Evolutionary conservation across 2,888 invertebrate genomes (phyloP), one percentile per base, ranked within the genome.

Genomic region (Saturnia japonica): DNA sequence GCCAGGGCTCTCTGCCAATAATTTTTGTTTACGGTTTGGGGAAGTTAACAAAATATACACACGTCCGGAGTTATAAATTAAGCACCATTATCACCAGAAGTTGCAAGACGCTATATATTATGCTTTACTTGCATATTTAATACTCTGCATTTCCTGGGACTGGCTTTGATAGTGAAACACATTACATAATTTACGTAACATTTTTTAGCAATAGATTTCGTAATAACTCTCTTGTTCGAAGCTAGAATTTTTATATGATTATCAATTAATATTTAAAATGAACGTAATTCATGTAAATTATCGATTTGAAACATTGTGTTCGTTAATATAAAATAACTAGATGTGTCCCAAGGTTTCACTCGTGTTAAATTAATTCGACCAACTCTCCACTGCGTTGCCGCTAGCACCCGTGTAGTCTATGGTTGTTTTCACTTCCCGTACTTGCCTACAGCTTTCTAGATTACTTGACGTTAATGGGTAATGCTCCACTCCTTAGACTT

Each of bases 21-120:
- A 69, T 69, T 62, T 69, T 62, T 69, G 69, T 69, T 47, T 69
- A 69, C 64, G 64, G 64, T 45, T 47, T 42, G 40, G 11, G 43
- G 42, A 69, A 66, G 68, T 57, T 64, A 60, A 68, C 70, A 70
- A 71, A 70, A 69, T 70, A 70, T 71, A 73, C 64, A 62, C 67
- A 54, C 40, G 62, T 69, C 25, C 28, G 1, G 25, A 60, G 57
- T 60, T 14, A 28, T 54, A 54, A 54, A 54, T 54, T 22, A 54
- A 54, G 54, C 11, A 22, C 6, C 19, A 16, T 7, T n/a, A 11
- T 54, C 19, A 54, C 22, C 54, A 54, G 54, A 22, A 54, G 51
- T 51, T 51, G 11, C 9, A 54, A 54, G 22, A 22, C 22, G 54
- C 22, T 11, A n/a, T 54, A 22, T 54, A 11, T 54, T 54, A n/a